Evolutionary conservation across 2,888 invertebrate species (phyloP), one percentile per base, ranked within the genome.

Genomic region (Tipula confusa): DNA sequence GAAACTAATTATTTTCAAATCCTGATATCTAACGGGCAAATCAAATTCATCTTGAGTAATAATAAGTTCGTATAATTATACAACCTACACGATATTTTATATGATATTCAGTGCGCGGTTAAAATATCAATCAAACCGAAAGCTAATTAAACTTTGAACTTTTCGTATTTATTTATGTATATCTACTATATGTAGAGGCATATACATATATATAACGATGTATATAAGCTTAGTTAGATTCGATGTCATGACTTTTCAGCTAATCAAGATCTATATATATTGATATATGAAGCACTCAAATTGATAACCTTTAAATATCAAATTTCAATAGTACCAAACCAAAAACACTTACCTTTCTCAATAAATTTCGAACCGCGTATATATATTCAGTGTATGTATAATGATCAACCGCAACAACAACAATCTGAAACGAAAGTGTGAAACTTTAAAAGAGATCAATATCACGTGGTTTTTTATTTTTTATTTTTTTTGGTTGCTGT

Each of bases 281-380:
- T n/a, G n/a, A 38, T 13, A 38, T n/a, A 13, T 64, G 64, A n/a
- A n/a, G 24, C 18, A 24, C 24, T 9, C 64, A 64, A 64, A 24
- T 64, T 24, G 24, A 9, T 43, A 43, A 15, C 43, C 43, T 43
- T 43, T 43, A 43, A 15, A 43, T 15, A 43, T 15, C 2, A 1
- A 43, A 43, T 7, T 64, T 64, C 64, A 64, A 24, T 64, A 9
- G 43, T 43, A 43, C 3, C 43, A 43, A 15, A 43, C n/a, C 6
- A 24, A 64, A 64, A n/a, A n/a, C n/a, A 64, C 64, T 64, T 64
- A 64, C 64, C 64, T 64, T 64, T 64, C 64, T 64, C 64, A 64
- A 64, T 64, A 64, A 64, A 64, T 24, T 64, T 24, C n/a, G 9
- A 64, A 24, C 9, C 64, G 64, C 64, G 64, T 11, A 24, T 64